Conservation (phyloP, 2,888 invertebrate species). For the Congeria kusceri region DNA sequence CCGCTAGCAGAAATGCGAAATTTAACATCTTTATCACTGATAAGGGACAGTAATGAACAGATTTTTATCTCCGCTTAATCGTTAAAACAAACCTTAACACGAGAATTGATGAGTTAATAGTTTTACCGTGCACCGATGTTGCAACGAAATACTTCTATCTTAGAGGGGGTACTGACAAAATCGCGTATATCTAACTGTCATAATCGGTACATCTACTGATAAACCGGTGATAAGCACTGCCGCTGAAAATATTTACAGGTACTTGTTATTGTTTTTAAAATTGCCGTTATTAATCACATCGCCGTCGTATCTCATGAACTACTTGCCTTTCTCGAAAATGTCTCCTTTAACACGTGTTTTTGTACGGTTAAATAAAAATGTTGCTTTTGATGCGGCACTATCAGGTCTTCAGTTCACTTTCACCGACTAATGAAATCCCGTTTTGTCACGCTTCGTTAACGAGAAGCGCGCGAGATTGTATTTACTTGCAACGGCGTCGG, state of each 20-base stretch:
- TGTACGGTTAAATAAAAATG: conserved; percentile 55
- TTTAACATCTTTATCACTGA: conserved; percentile 1
- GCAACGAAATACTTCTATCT: background rate
- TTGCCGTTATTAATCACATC: conserved; percentile 20
- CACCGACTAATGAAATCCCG: conserved; percentile 56
- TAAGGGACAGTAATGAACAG: conserved; percentile 42
- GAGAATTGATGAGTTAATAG: conserved; percentile 39
- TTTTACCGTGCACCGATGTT: conserved; percentile 9
- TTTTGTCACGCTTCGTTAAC: conserved; percentile 63
- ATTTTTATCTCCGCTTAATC: conserved; percentile 52
- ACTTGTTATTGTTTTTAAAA: conserved; percentile 53
- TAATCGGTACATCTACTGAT: conserved; percentile 32
- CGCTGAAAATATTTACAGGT: conserved; percentile 39
- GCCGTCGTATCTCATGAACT: conserved; percentile 4
- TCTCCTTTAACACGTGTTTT: conserved; percentile 49
- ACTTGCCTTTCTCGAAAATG: conserved; percentile 8
- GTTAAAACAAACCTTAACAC: conserved; percentile 61
- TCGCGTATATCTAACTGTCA: background rate
- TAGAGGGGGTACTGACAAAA: too few relatives aligned
- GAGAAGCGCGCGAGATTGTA: conserved; percentile 54
- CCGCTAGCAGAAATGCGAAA: too few relatives aligned
- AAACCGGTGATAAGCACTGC: conserved; percentile 47
- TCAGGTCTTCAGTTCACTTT: conserved; percentile 39
- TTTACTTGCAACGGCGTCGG: conserved; percentile 33
- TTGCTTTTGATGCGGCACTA: conserved; percentile 61